Conservation (phyloP, 2,797 vertebrate species). For the Emydoidea blandingii region DNA sequence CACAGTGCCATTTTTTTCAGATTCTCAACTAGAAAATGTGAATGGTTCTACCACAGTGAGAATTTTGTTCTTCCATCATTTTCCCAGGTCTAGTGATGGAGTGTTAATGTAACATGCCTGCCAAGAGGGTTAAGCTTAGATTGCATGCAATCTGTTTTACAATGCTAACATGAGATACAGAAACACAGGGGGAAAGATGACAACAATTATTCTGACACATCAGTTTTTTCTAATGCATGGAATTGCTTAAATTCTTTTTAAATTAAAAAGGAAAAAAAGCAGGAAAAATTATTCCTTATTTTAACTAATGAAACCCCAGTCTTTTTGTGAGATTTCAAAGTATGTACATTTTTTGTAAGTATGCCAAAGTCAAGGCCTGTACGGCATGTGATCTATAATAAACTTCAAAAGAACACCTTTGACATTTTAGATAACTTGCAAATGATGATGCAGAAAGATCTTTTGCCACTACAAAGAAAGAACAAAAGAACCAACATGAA, state of each 20-base stretch:
- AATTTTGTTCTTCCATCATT: not conserved
- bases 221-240: constrained; percentile 43
- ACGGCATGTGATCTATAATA: constrained; percentile 90
- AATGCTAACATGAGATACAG: not conserved
- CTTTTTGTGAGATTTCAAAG: constrained; percentile 80
- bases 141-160: not conserved
- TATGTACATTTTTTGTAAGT: constrained; percentile 81
- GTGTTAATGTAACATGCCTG: not conserved
- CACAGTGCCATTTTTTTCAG: not conserved
- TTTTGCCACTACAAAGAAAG: constrained; percentile 99
- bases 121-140: constrained; percentile 35
- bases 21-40: not conserved
- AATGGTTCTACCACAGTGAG: not conserved
- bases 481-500: constrained; percentile 99
- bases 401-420: constrained; percentile 99
- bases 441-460: constrained; percentile 97
- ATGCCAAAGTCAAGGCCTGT: constrained; percentile 88
- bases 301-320: constrained; percentile 79
- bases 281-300: constrained; percentile 70
- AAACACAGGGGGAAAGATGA: not conserved
- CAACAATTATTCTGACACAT: constrained; percentile 57
- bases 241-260: constrained; percentile 57
- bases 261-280: not conserved
- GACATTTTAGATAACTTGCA: constrained; percentile 98
- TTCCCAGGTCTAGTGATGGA: constrained; percentile 17